These are phyloP conservation scores for Ailurus styani DNA, from an alignment of 2,113 vertebrate genomes.

Conservation along the genomic window DNA sequence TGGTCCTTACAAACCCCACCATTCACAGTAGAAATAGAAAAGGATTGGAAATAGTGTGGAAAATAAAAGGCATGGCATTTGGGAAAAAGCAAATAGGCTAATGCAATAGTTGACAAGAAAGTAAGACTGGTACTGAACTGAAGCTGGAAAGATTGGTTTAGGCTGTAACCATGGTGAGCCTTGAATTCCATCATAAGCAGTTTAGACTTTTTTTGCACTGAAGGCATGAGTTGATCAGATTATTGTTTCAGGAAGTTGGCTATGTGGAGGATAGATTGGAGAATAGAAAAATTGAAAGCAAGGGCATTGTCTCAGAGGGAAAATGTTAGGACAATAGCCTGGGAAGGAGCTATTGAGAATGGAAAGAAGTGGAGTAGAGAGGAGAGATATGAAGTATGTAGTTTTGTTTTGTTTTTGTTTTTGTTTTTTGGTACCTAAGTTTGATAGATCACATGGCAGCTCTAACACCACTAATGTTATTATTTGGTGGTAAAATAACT, in stretches of 20 bases:
- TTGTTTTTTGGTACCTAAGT: not conserved
- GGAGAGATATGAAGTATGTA: not conserved
- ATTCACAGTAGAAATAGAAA: slow-evolving; percentile 29
- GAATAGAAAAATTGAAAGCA: not conserved
- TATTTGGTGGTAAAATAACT: not conserved
- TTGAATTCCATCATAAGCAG: not conserved
- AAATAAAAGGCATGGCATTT: not conserved
- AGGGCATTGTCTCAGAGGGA: no score
- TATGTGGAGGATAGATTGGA: not conserved
- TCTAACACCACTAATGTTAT: not conserved
- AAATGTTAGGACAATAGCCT: not conserved
- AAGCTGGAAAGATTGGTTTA: not conserved
- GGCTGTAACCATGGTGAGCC: not conserved
- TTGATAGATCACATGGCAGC: not conserved
- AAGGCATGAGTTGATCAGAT: not conserved
- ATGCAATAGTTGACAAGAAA: not conserved
- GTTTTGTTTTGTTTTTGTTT: not conserved
- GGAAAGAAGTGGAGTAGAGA: not conserved
- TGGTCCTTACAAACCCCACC: not conserved
- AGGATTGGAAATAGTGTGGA: not conserved
- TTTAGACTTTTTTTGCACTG: not conserved
- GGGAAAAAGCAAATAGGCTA: not conserved
- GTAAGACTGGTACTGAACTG: not conserved
- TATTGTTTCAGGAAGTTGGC: slow-evolving; percentile 14
- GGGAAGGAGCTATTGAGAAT: not conserved